Evolutionary conservation across 2,888 invertebrate species (phyloP).

Genomic region (Sepiola atlantica): DNA sequence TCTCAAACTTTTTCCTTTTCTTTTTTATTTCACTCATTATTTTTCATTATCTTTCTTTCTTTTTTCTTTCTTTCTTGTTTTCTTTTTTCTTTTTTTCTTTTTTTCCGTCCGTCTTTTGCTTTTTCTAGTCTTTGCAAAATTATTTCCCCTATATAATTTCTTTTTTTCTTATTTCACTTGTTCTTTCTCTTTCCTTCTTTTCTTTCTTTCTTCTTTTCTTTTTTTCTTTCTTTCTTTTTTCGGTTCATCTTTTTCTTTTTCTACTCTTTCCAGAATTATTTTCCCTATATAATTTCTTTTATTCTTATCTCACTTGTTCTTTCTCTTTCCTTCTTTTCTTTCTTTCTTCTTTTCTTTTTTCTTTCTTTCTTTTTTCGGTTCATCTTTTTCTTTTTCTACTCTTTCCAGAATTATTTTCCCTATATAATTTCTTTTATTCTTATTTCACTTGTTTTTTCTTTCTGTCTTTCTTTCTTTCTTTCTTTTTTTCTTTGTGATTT

Average conservation of each 20-base stretch:
- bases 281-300: too few relatives aligned
- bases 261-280: too few relatives aligned
- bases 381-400: too few relatives aligned
- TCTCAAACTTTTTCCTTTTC: too few relatives aligned
- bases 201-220: neutral
- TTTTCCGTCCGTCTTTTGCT: neutral
- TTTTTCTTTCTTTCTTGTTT: neutral
- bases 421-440: too few relatives aligned
- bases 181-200: neutral
- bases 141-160: neutral
- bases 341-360: too few relatives aligned
- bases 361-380: too few relatives aligned
- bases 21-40: neutral
- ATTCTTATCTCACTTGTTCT: too few relatives aligned
- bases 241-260: too few relatives aligned
- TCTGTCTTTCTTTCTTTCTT: neutral
- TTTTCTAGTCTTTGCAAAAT: neutral
- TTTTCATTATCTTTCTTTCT: neutral
- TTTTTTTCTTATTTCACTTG: neutral
- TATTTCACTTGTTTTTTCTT: too few relatives aligned
- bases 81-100: neutral
- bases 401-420: too few relatives aligned
- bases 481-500: slow-evolving; percentile 10
- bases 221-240: neutral
- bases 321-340: too few relatives aligned